These are phyloP conservation scores for Bellardia bayeri DNA, from an alignment of 2,888 invertebrate genomes.

Conservation along the genomic window DNA sequence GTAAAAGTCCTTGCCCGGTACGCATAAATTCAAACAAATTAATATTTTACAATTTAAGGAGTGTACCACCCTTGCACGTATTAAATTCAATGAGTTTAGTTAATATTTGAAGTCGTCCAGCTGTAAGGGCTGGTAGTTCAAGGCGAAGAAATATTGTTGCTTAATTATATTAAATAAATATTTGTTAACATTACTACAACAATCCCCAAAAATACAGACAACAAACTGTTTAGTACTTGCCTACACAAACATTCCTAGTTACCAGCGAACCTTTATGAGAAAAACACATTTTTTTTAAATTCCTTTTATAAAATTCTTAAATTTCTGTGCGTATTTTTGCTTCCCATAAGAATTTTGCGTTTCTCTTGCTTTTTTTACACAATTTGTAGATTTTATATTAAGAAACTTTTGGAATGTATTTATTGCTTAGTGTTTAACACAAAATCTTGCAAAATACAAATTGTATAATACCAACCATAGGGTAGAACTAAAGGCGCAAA, in stretches of 20 bases:
- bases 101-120: neutral
- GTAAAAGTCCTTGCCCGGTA: neutral
- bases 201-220: neutral
- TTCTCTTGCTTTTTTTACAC: neutral
- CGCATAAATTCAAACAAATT: neutral
- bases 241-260: neutral
- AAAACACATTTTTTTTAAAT: neutral
- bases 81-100: conserved; percentile 7
- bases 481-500: too few species aligned
- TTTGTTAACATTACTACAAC: conserved; percentile 35
- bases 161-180: conserved; percentile 62
- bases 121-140: neutral
- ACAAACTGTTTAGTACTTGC: neutral
- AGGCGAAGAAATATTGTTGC: conserved; percentile 37
- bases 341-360: neutral
- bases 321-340: neutral
- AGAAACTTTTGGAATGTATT: neutral
- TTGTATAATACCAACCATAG: neutral
- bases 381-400: neutral
- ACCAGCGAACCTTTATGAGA: neutral
- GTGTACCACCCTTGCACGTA: neutral
- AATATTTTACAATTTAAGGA: neutral
- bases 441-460: neutral
- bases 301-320: neutral
- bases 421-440: neutral